These are phyloP conservation scores for Calliphora vicina DNA, from an alignment of 1,140 invertebrate species.

Conservation along the genomic window DNA sequence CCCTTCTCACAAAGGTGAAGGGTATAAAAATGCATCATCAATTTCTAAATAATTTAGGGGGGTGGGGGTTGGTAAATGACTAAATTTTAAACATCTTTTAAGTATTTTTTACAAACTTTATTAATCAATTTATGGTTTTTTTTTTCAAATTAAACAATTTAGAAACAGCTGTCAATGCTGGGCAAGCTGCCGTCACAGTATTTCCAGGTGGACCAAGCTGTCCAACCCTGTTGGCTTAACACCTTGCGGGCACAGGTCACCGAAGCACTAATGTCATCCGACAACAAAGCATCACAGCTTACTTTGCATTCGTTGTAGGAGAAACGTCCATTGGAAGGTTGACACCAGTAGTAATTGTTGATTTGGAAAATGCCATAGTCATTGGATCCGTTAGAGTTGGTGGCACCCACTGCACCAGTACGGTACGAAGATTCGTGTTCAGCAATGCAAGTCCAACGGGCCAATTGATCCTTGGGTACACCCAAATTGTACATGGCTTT, in stretches of 20 bases:
- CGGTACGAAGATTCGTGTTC: constrained; percentile 33
- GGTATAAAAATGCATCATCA: too few species aligned
- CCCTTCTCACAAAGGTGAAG: too few species aligned
- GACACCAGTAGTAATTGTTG: constrained; percentile 56
- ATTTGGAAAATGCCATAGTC: constrained; percentile 58
- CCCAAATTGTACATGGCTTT: constrained; percentile 42
- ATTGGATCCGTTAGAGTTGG: constrained; percentile 47
- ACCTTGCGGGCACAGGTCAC: constrained; percentile 47
- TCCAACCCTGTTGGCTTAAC: constrained; percentile 46
- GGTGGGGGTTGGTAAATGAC: too few species aligned
- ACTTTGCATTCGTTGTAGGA: constrained; percentile 41
- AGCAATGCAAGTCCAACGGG: constrained; percentile 38
- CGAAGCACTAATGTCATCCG: constrained; percentile 41
- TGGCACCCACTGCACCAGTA: constrained; percentile 40
- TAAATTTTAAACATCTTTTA: too few species aligned
- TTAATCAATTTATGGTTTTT: too few species aligned
- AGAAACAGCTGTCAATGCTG: constrained; percentile 49
- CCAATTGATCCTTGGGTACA: constrained; percentile 33
- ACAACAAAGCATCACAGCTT: background rate
- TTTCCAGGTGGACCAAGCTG: constrained; percentile 50
- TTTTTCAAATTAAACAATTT: background rate
- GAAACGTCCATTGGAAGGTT: constrained; percentile 42
- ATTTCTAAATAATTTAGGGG: too few species aligned
- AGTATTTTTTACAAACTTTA: too few species aligned
- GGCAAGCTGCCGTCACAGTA: constrained; percentile 45